Evolutionary conservation across 1,140 invertebrate genomes (phyloP).

Genomic region (Atopsyche davidsoni): DNA sequence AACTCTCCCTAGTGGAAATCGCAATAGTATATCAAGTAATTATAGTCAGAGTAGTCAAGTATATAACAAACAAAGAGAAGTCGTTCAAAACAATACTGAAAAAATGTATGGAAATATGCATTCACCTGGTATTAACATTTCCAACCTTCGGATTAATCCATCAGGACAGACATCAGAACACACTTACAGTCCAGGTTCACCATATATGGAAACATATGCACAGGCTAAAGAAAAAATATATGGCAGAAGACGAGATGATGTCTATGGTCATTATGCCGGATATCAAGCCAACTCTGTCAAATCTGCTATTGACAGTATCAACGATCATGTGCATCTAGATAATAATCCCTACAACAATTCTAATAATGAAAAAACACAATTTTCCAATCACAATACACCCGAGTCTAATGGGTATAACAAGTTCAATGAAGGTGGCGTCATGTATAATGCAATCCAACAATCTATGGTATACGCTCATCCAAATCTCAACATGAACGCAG

Average conservation of each 20-base stretch:
- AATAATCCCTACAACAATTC: no score
- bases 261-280: constrained; percentile 41
- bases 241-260: constrained; percentile 39
- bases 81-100: constrained; percentile 10
- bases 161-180: constrained; percentile 23
- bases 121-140: no score
- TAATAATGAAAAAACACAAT: no score
- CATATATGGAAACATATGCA: constrained; percentile 38
- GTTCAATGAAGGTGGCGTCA: no score
- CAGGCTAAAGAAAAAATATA: constrained; percentile 43
- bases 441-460: constrained; percentile 1
- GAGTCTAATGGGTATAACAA: no score
- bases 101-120: constrained; percentile 15
- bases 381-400: no score
- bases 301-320: no score
- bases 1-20: constrained; percentile 33
- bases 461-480: constrained; percentile 12
- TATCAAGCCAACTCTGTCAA: constrained; percentile 33
- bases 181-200: constrained; percentile 37
- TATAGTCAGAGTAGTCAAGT: constrained; percentile 29
- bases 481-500: constrained; percentile 14
- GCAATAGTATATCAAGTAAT: constrained; percentile 32
- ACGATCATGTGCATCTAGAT: no score
- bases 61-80: constrained; percentile 10
- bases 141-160: background rate